Evolutionary conservation across 2,888 invertebrate species (phyloP), one percentile per base, ranked within the genome.

Genomic region (Cephus pulcher): DNA sequence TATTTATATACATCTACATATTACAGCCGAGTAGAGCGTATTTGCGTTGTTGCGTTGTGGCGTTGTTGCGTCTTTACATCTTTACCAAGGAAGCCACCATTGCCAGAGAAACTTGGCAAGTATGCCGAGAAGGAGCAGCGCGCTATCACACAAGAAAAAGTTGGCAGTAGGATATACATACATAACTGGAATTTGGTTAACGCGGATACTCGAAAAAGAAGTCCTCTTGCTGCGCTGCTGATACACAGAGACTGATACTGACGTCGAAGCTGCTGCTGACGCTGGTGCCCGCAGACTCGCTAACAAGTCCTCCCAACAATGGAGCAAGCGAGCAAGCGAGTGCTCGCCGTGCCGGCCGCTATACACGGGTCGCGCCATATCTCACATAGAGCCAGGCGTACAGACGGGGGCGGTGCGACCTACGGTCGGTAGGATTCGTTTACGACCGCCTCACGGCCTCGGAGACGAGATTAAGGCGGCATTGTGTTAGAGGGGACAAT

Each of bases 401-500:
- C 56, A 23, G 56, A 9, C 40, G 33, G 11, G 9, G 11, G 9
- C 33, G 33, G 33, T 15, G 23, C 70, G n/a, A 70, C 32, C 76
- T 32, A 71, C 76, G 69, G 37, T 33, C 35, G 35, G 35, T 35
- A 76, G 73, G 56, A 73, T 76, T 76, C 76, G 76, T 76, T 76
- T 73, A 73, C 68, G 76, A 76, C 40, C 56, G 56, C 73, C 34
- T 71, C 23, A 37, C 40, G 32, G 76, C 34, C 34, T 34, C 15
- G 68, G 76, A 73, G 40, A 76, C 73, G 37, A 76, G 76, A 76
- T 76, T 76, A 76, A 76, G 76, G 76, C 73, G 34, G 76, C 73
- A 76, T 76, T 76, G 76, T 76, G 76, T 76, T 73, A 73, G 76
- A 56, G 73, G 68, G 76, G 76, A 76, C 76, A 76, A 76, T 76